These are phyloP conservation scores for Phalacrocorax carbo DNA, from an alignment of 2,113 vertebrate genomes.

Conservation along the genomic window DNA sequence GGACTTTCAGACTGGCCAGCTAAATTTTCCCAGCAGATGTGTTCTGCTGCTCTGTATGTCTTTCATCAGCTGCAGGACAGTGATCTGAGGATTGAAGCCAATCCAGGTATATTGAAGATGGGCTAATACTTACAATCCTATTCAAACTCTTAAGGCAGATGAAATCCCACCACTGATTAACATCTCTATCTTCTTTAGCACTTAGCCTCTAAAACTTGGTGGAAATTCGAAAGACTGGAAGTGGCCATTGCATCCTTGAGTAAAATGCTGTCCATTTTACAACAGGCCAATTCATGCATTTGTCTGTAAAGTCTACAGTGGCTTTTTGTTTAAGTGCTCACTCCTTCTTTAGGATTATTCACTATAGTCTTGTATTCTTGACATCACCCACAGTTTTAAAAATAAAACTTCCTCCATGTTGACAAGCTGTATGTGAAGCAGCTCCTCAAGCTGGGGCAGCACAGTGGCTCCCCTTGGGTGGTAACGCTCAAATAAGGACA, in stretches of 20 bases:
- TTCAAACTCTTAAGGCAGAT: not conserved
- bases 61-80: not conserved
- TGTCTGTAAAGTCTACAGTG: not conserved
- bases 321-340: not conserved
- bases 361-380: not conserved
- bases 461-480: not conserved
- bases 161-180: not conserved
- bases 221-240: not conserved
- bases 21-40: not conserved
- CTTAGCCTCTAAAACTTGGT: not conserved
- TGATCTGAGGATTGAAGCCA: not conserved
- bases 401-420: not conserved
- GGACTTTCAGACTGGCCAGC: not conserved
- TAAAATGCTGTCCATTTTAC: not conserved
- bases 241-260: not conserved
- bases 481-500: not conserved
- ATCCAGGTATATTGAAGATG: not conserved
- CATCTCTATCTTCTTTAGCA: not conserved
- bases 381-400: not conserved
- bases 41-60: not conserved
- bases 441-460: not conserved
- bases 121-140: not conserved
- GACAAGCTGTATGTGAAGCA: not conserved
- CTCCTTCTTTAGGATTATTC: not conserved
- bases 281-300: not conserved